These are phyloP conservation scores for Cotesia glomerata DNA, from an alignment of 1,140 invertebrate species.

Conservation along the genomic window DNA sequence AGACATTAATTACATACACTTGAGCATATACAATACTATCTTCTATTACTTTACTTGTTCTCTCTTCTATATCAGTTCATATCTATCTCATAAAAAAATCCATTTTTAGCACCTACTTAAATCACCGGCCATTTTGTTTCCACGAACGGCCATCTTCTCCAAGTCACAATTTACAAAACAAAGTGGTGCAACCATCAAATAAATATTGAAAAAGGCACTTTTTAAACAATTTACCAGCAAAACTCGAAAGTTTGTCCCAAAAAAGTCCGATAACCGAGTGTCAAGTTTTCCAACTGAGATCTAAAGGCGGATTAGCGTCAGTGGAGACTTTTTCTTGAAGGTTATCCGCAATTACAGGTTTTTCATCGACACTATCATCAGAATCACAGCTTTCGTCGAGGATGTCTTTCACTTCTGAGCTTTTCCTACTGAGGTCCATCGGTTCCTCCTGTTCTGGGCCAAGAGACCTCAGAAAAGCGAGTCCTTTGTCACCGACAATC, in stretches of 20 bases:
- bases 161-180: too few species aligned
- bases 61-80: too few species aligned
- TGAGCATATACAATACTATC: not conserved
- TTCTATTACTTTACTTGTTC: too few species aligned
- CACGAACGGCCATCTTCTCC: too few species aligned
- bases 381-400: conserved; percentile 26
- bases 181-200: too few species aligned
- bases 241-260: too few species aligned
- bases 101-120: too few species aligned
- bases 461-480: conserved; percentile 53
- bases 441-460: conserved; percentile 70
- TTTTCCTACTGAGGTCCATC: conserved; percentile 78
- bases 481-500: conserved; percentile 47
- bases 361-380: conserved; percentile 58
- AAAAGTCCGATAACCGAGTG: conserved; percentile 23
- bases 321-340: conserved; percentile 44
- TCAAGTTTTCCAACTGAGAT: conserved; percentile 70
- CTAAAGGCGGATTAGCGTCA: conserved; percentile 67
- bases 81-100: too few species aligned
- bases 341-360: conserved; percentile 50
- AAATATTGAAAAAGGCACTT: not conserved
- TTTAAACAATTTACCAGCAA: too few species aligned
- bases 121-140: too few species aligned
- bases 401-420: conserved; percentile 50
- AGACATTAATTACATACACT: not conserved